These are phyloP conservation scores for Nansenia antarctica DNA, from an alignment of 2,113 vertebrate species.

Conservation along the genomic window DNA sequence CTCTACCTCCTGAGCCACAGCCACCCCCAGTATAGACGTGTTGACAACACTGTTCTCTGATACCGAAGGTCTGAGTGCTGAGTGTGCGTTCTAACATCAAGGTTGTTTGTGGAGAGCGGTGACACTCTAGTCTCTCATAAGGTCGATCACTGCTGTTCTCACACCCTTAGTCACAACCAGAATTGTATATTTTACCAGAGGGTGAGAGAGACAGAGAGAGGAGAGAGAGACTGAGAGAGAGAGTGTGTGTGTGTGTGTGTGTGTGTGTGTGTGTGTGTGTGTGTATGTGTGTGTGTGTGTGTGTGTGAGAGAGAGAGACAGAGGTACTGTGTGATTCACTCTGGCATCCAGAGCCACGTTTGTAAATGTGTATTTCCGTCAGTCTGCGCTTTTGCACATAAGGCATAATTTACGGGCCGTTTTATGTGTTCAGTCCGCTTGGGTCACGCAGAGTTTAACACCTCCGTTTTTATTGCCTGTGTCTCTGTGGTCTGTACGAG, in stretches of 20 bases:
- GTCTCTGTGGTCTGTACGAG: no score
- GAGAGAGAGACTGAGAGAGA: slow-evolving; percentile 22
- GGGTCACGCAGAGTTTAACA: slow-evolving; percentile 63
- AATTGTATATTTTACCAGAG: no score
- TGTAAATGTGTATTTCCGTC: slow-evolving; percentile 57
- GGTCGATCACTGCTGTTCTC: no score
- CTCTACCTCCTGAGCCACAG: no score
- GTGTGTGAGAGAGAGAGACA: background rate
- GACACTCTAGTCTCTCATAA: no score
- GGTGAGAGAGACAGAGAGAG: no score
- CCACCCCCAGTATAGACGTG: no score
- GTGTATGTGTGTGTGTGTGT: slow-evolving; percentile 1
- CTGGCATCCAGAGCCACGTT: slow-evolving; percentile 37
- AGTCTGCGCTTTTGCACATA: slow-evolving; percentile 52
- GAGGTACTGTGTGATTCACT: slow-evolving; percentile 23
- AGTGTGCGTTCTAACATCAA: no score
- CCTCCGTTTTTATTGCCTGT: slow-evolving; percentile 41
- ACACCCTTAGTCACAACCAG: no score
- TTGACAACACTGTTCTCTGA: no score
- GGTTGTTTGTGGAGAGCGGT: no score
- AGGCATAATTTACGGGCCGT: slow-evolving; percentile 54
- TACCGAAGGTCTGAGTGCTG: no score
- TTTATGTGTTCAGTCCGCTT: slow-evolving; percentile 56
- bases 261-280: slow-evolving; percentile 3
- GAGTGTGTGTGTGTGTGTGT: background rate